Base-by-base conservation (phyloP, 1,140 invertebrate genomes). In the Mizuhopecten yessoensis region DNA sequence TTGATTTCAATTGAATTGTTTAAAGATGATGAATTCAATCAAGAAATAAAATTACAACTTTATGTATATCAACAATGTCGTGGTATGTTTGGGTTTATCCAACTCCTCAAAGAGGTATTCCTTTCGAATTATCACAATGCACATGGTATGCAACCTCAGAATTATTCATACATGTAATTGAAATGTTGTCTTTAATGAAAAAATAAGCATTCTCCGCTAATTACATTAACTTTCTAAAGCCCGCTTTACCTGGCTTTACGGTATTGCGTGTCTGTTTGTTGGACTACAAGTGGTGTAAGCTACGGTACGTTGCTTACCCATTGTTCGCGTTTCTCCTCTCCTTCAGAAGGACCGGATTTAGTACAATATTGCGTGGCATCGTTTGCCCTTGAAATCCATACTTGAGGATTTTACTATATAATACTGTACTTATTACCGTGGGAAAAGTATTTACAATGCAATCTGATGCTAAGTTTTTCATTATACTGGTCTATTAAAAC, bases 281-380 rank as follows among this genome's bases (percentile, higher is more conserved):
- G n/a, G n/a, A 29, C 2, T 29, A 29, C 57, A 29, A 17, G 0
- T 75, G n/a, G 57, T 75, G 57, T 75, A 75, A 75, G 57, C 23
- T 29, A 75, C 11, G 57, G 57, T 75, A 75, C 57, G 57, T 75
- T 75, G 57, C 57, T 29, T 75, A 75, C 7, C n/a, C n/a, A 75
- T 75, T 75, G 57, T 75, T 75, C n/a, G 11, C n/a, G 5, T 75
- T 75, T 75, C 23, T 75, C 57, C n/a, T 75, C 57, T 75, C 57
- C n/a, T 75, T 75, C 57, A 9, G 23, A 29, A 75, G 5, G 57
- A 17, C 57, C 57, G 23, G 57, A 75, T 75, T 75, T 75, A 75
- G 57, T 75, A 75, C 57, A 75, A 75, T 75, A 75, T 75, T 75
- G 57, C 57, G 57, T 75, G 57, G 57, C 57, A 29, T 75, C 23